Evolutionary conservation across 2,797 vertebrate species (phyloP).

Genomic region (Botia kubotai): DNA sequence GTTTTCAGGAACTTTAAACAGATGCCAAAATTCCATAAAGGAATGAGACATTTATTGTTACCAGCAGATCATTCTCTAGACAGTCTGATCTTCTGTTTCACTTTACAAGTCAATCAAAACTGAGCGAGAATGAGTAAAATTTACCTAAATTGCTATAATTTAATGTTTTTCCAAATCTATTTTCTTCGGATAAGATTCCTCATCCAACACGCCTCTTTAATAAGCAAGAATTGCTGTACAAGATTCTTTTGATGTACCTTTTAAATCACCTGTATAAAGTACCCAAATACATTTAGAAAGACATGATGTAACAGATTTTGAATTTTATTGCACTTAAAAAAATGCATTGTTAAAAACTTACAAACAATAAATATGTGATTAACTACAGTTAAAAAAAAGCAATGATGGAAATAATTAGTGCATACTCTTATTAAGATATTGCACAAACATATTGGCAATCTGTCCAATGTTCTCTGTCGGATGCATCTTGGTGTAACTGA

Average conservation of each 20-base stretch:
- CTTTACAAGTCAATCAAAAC: no score
- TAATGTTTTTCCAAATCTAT: no score
- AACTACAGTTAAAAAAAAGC: conserved; percentile 1
- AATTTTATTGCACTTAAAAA: conserved; percentile 41
- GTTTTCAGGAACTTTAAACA: no score
- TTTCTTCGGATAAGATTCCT: no score
- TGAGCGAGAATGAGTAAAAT: no score
- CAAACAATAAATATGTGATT: conserved; percentile 44
- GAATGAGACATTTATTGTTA: no score
- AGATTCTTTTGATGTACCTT: not conserved
- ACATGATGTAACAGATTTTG: not conserved
- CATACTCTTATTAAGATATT: conserved; percentile 92
- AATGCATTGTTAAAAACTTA: conserved; percentile 11
- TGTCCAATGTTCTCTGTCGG: conserved; percentile 89
- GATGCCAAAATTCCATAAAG: no score
- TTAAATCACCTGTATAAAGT: not conserved
- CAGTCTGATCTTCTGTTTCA: no score
- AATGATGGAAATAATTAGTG: conserved; percentile 64
- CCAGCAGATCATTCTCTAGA: no score
- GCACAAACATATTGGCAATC: conserved; percentile 93
- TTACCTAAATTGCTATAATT: no score
- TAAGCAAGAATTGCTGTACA: not conserved
- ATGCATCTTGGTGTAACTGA: conserved; percentile 95
- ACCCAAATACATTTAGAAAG: not conserved
- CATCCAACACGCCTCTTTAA: no score